Evolutionary conservation across 2,888 invertebrate genomes (phyloP), one percentile per base, ranked within the genome.

Genomic region (Hydroisotoma schaefferi): DNA sequence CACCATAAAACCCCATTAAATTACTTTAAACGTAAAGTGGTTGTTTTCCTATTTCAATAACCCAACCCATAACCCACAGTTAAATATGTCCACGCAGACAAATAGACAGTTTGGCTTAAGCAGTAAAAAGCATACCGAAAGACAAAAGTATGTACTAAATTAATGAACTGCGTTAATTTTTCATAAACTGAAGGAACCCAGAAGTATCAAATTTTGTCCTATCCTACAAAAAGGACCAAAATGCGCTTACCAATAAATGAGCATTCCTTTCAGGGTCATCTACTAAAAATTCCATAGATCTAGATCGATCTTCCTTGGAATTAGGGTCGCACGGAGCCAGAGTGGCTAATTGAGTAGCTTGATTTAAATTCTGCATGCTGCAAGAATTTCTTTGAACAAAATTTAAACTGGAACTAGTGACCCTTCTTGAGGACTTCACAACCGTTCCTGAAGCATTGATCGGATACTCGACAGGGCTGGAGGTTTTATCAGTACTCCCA

Each of bases 281-380:
- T 79, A 93, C 84, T 77, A 93, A 85, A 82, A 92, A 93, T 84
- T 93, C 93, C 92, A 93, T 92, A 80, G 90, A 91, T 81, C 91
- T 90, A 81, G 81, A 75, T 75, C 80, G 73, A 75, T 77, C 73
- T 47, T 61, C 59, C 23, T 55, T 59, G n/a, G 47, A 44, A 26
- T 43, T 52, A 8, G 59, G 52, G 33, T 59, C 61, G 6, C 55
- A 53, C 15, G 62, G 62, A 37, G 57, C 51, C 46, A 62, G 37
- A 22, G 63, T 61, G n/a, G 58, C 54, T 57, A 62, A 60, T 40
- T 55, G 38, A 12, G 44, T 26, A 3, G 38, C 38, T 26, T 49
- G 48, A n/a, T 55, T 53, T 6, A 63, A 48, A 49, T 59, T 63
- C 33, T 59, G 63, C 27, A 63, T 54, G 38, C 63, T 63, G 49